phyloP scores from a whole-genome alignment of 2,113 vertebrate genomes.

The Barnardius zonarius region DNA sequence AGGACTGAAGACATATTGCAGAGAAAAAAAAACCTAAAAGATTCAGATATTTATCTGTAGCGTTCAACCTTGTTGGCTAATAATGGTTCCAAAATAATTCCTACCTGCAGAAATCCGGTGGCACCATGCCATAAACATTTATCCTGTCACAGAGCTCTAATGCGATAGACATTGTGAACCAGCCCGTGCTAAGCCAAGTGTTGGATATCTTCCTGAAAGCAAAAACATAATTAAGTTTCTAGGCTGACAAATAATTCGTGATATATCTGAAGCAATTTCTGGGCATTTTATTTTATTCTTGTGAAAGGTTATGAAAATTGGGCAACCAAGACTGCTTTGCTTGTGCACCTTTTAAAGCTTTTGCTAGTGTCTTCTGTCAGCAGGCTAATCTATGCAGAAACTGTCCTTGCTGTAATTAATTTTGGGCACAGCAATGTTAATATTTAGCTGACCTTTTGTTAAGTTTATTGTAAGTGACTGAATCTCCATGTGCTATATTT shows the following conservation, averaged over 20 bases:
- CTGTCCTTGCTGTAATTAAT: neutral
- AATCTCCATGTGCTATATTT: neutral
- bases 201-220: conserved; percentile 92
- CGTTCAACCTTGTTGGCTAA: neutral
- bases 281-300: neutral
- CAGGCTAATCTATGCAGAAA: neutral
- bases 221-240: conserved; percentile 66
- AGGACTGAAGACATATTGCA: too few species aligned
- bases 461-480: conserved; percentile 24
- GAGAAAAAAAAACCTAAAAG: conserved; percentile 6
- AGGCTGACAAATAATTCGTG: conserved; percentile 33
- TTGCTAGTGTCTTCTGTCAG: neutral
- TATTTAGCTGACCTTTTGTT: conserved; percentile 26
- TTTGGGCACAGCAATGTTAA: neutral
- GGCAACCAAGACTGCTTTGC: neutral
- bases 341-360: neutral
- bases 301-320: conserved; percentile 24
- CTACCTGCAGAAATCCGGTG: conserved; percentile 99
- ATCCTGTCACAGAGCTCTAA: conserved; percentile 96
- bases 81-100: conserved; percentile 47
- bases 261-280: conserved; percentile 19
- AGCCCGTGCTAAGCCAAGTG: conserved; percentile 98
- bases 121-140: conserved; percentile 97
- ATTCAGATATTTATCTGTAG: conserved; percentile 54
- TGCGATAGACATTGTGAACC: conserved; percentile 99